Conservation (phyloP, 2,113 vertebrate species). For the Serilophus lunatus region DNA sequence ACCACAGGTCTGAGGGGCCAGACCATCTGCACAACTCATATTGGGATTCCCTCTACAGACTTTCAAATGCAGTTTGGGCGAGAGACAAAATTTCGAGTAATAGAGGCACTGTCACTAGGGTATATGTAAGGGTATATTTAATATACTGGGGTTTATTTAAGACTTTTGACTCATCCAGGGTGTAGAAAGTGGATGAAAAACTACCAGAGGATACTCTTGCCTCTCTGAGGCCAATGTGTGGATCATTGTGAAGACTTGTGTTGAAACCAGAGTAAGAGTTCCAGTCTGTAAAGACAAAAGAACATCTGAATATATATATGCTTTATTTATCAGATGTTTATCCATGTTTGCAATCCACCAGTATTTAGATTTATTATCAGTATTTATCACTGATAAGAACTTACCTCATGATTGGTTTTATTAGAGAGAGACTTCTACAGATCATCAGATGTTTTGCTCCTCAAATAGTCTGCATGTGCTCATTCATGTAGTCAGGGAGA, state of each 20-base stretch:
- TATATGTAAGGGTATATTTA: too few species aligned
- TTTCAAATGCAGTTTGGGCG: not conserved
- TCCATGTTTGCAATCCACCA: not conserved
- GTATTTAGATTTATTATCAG: too few species aligned
- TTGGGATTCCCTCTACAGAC: not conserved
- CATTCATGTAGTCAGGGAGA: not conserved
- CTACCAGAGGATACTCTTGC: not conserved
- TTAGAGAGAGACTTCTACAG: not conserved
- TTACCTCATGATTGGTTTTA: not conserved
- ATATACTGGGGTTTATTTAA: not conserved
- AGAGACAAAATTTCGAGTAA: not conserved
- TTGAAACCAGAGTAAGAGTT: not conserved
- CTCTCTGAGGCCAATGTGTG: not conserved
- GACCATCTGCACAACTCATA: not conserved
- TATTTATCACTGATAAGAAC: too few species aligned
- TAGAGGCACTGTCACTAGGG: not conserved
- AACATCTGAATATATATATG: not conserved
- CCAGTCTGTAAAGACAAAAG: not conserved
- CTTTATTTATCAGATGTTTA: not conserved
- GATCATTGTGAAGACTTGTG: not conserved
- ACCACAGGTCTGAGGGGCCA: not conserved
- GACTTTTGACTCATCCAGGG: not conserved
- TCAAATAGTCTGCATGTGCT: not conserved
- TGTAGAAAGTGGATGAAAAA: not conserved
- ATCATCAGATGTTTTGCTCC: not conserved